Conservation (phyloP, 2,113 vertebrate genomes). For the Hippocampus comes region DNA sequence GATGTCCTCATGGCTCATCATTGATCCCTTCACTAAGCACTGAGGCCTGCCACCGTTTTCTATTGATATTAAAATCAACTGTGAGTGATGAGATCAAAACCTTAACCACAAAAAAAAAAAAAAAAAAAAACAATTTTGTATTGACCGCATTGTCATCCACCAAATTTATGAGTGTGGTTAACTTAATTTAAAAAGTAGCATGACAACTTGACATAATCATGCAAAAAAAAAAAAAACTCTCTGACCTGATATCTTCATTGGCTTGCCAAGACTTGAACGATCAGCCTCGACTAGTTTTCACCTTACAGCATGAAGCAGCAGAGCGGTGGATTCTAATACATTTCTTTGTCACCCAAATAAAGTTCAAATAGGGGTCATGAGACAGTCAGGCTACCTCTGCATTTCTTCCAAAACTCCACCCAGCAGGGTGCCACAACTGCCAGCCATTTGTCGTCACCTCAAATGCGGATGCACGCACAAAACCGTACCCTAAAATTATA, state of each 20-base stretch:
- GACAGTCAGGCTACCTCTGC: constrained; percentile 25
- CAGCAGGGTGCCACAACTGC: constrained; percentile 5
- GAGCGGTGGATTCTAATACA: neutral
- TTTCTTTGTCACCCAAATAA: constrained; percentile 1
- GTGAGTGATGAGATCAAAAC: neutral
- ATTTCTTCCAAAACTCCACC: constrained; percentile 23
- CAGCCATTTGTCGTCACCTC: neutral
- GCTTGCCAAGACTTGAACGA: constrained; percentile 54
- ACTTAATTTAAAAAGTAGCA: neutral
- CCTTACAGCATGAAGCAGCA: constrained; percentile 28
- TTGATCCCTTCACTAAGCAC: neutral
- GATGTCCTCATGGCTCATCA: neutral
- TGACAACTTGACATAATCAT: constrained; percentile 47
- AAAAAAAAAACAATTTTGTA: no score
- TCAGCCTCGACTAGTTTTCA: constrained; percentile 24
- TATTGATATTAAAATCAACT: neutral
- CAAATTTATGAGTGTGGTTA: neutral
- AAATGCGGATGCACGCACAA: neutral
- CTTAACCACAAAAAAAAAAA: no score
- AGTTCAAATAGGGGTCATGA: constrained; percentile 28
- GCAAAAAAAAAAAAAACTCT: constrained; percentile 44
- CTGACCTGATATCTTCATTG: constrained; percentile 19
- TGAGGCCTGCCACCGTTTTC: neutral
- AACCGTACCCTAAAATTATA: constrained; percentile 43
- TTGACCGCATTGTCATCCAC: neutral